Conservation (phyloP, 2,888 invertebrate genomes). For the Cerastoderma edule region DNA sequence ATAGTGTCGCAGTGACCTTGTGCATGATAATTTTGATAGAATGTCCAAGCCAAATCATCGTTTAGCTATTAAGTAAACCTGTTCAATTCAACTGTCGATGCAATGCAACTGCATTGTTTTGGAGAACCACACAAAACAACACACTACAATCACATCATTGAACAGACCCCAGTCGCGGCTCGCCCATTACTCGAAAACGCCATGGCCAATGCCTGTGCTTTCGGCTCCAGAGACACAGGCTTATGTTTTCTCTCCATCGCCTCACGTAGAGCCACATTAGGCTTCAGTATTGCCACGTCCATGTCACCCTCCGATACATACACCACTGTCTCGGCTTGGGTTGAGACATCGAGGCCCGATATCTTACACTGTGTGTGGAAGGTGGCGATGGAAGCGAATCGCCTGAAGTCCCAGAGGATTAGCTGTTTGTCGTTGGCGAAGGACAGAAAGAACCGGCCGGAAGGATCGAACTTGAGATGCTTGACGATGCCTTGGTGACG, state of each 20-base stretch:
- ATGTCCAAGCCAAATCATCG: too few species aligned
- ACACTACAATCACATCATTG: too few species aligned
- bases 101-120: too few species aligned
- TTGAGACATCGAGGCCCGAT: constrained; percentile 59
- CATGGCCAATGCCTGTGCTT: constrained; percentile 70
- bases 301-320: constrained; percentile 69
- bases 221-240: constrained; percentile 30
- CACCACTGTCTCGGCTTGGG: constrained; percentile 58
- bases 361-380: constrained; percentile 69
- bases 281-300: constrained; percentile 65
- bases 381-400: constrained; percentile 64
- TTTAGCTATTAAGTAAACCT: too few species aligned
- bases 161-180: too few species aligned
- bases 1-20: too few species aligned
- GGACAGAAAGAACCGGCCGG: constrained; percentile 68
- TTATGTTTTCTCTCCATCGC: constrained; percentile 56
- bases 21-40: too few species aligned
- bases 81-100: too few species aligned
- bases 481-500: constrained; percentile 72
- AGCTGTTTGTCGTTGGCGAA: constrained; percentile 70
- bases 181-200: constrained; percentile 73
- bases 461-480: constrained; percentile 63
- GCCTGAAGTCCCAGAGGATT: constrained; percentile 69
- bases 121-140: too few species aligned
- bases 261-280: constrained; percentile 62